phyloP scores from a whole-genome alignment of 2,888 invertebrate species.

The Acronicta alni region DNA sequence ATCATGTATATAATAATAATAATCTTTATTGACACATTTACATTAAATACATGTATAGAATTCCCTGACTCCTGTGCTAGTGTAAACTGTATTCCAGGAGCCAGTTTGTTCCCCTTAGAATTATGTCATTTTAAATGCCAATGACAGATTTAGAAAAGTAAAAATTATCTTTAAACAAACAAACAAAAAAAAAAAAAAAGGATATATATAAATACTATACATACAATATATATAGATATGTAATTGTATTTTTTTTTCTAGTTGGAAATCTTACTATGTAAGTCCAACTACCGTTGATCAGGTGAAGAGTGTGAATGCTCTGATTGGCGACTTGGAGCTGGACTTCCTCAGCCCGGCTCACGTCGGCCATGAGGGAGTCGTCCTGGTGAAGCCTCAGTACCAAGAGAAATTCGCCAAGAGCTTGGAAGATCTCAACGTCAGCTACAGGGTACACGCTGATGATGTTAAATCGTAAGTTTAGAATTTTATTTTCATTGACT shows the following conservation, averaged over 20 bases:
- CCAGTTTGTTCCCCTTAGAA: too few species aligned
- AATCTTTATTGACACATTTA: too few species aligned
- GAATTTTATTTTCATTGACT: not conserved
- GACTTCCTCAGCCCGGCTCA: conserved; percentile 70
- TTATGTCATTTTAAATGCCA: too few species aligned
- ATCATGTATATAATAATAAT: too few species aligned
- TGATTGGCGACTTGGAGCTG: conserved; percentile 61
- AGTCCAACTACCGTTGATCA: conserved; percentile 67
- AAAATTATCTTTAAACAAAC: too few species aligned
- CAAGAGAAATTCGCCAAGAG: conserved; percentile 69
- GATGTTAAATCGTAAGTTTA: conserved; percentile 84
- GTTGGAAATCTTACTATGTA: conserved; percentile 78
- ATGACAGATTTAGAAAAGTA: too few species aligned
- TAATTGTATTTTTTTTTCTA: conserved; percentile 29
- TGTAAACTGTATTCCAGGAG: too few species aligned
- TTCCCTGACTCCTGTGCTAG: too few species aligned
- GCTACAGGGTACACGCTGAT: conserved; percentile 75
- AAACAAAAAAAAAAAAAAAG: too few species aligned
- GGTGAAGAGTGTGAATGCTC: conserved; percentile 59
- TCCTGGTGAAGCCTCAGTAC: conserved; percentile 78
- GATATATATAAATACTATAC: too few species aligned
- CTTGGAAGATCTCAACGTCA: conserved; percentile 71
- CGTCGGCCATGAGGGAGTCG: conserved; percentile 71
- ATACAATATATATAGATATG: too few species aligned
- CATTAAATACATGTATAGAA: too few species aligned